Conservation (phyloP, 2,888 invertebrate genomes). For the Zygogramma bicolorata region DNA sequence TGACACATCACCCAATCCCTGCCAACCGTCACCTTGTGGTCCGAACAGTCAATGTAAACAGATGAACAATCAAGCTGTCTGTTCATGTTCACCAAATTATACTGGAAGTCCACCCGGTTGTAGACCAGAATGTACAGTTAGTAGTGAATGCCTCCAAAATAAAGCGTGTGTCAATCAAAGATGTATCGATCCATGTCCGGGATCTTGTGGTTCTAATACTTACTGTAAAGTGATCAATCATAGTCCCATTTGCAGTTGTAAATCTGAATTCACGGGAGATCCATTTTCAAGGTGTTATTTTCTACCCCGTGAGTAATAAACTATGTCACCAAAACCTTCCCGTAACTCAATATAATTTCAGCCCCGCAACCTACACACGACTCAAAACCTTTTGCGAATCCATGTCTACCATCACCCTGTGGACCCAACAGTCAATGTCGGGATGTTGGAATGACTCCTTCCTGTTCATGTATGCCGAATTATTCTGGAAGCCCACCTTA, state of each 20-base stretch:
- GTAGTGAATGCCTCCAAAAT: slow-evolving; percentile 74
- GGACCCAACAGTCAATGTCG: slow-evolving; percentile 72
- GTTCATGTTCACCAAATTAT: slow-evolving; percentile 78
- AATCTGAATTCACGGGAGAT: slow-evolving; percentile 70
- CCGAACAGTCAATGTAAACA: slow-evolving; percentile 84
- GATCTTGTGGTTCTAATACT: slow-evolving; percentile 78
- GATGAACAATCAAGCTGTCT: slow-evolving; percentile 75
- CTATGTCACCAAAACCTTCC: slow-evolving; percentile 7
- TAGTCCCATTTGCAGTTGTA: slow-evolving; percentile 79
- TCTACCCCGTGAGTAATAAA: slow-evolving; percentile 60
- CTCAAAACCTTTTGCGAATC: slow-evolving; percentile 60
- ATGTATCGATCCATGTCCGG: slow-evolving; percentile 79
- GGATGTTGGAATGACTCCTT: slow-evolving; percentile 67
- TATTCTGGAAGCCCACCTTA: slow-evolving; percentile 70
- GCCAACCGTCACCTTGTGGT: slow-evolving; percentile 81
- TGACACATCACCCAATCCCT: slow-evolving; percentile 64
- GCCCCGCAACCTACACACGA: slow-evolving; percentile 48
- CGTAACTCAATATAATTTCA: slow-evolving; percentile 20
- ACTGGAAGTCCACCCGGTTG: slow-evolving; percentile 78
- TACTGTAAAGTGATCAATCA: slow-evolving; percentile 80
- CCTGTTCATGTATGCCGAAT: slow-evolving; percentile 69
- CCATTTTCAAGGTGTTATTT: slow-evolving; percentile 66
- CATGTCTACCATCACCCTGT: slow-evolving; percentile 72
- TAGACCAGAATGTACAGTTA: slow-evolving; percentile 77
- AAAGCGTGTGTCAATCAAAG: slow-evolving; percentile 78